phyloP scores from a whole-genome alignment of 1,140 invertebrate genomes.

The Octopus sinensis region DNA sequence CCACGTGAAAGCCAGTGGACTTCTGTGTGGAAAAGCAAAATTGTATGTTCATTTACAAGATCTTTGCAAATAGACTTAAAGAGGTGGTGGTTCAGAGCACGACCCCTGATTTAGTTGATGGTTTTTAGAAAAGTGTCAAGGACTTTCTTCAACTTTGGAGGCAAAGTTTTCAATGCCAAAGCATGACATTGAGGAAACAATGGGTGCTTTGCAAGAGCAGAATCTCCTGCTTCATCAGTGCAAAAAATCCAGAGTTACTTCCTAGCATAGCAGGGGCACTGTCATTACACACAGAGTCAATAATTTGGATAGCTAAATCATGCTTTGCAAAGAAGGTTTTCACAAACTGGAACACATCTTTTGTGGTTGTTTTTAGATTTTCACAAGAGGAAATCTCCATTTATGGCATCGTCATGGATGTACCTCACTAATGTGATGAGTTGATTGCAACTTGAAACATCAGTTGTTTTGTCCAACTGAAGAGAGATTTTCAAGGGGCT shows the following conservation, averaged over 20 bases:
- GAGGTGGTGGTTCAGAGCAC: neutral
- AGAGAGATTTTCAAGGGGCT: conserved; percentile 9
- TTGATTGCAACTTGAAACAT: conserved; percentile 11
- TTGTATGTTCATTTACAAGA: neutral
- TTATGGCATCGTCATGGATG: neutral
- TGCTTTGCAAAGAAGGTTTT: conserved; percentile 1
- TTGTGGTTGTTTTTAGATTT: conserved; percentile 1
- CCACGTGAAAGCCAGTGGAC: neutral
- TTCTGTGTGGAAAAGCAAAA: neutral
- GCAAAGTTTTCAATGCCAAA: conserved; percentile 12
- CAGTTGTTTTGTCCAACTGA: conserved; percentile 4
- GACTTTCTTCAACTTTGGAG: conserved; percentile 7
- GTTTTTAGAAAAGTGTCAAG: conserved; percentile 3
- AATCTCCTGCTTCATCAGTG: neutral
- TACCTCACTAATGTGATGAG: conserved; percentile 13
- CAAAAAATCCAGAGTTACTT: neutral
- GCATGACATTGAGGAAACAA: neutral
- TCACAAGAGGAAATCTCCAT: neutral
- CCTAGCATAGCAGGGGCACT: neutral
- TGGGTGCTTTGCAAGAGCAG: neutral
- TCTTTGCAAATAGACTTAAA: conserved; percentile 1
- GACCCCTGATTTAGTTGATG: neutral
- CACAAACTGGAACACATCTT: conserved; percentile 10
- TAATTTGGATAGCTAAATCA: conserved; percentile 10
- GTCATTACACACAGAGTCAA: conserved; percentile 4